Evolutionary conservation across 30 jellyfish, hydroid and myxozoan genomes (phyloP).

Genomic region (Hydractinia echinata): DNA sequence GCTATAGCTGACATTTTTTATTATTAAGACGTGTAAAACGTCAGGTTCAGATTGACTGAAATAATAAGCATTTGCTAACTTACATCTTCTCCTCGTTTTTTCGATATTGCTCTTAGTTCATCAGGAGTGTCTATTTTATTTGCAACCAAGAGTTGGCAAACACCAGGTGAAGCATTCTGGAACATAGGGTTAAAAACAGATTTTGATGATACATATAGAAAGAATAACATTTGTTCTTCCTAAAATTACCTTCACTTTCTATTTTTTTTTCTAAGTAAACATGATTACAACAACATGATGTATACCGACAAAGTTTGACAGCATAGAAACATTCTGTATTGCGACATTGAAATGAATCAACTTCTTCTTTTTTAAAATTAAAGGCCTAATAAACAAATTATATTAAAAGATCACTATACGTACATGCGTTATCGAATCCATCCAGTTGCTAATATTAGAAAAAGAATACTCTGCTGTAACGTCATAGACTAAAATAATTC

Average conservation of each 20-base stretch:
- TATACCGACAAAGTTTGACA: neutral
- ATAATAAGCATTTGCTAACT: neutral
- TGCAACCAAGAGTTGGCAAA: slow-evolving; percentile 51
- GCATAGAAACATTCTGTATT: neutral
- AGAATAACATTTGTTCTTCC: neutral
- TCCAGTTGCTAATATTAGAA: slow-evolving; percentile 44
- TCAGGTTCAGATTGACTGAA: neutral
- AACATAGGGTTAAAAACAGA: neutral
- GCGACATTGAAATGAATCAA: neutral
- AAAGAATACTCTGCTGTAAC: slow-evolving; percentile 56
- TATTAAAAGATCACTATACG: neutral
- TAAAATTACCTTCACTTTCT: neutral
- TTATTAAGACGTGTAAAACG: neutral
- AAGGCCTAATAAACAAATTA: neutral
- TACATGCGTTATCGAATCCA: slow-evolving; percentile 56
- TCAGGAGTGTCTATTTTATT: slow-evolving; percentile 46
- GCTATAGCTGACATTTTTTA: neutral
- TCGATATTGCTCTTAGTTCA: slow-evolving; percentile 39
- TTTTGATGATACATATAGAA: neutral
- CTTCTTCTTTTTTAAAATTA: neutral
- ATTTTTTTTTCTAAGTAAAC: neutral
- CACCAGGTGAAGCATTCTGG: slow-evolving; percentile 59
- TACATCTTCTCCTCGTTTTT: slow-evolving; percentile 48
- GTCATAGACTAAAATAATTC: slow-evolving; percentile 66
- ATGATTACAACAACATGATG: neutral